Conservation (phyloP, 37 sponge, comb jelly and placozoan genomes). For the Petrosia ficiformis region DNA sequence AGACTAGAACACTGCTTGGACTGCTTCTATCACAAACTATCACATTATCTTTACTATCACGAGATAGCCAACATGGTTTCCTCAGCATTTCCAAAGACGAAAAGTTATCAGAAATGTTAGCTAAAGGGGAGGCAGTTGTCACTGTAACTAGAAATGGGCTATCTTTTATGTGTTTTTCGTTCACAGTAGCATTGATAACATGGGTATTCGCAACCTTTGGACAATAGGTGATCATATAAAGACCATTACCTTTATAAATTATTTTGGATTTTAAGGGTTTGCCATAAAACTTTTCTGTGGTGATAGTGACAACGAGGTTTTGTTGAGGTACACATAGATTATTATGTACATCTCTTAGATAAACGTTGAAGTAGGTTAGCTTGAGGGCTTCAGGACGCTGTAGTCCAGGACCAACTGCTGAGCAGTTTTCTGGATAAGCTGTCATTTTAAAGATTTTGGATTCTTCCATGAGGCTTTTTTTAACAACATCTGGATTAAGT, state of each 20-base stretch:
- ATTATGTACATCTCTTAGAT: background rate
- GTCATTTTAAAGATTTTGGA: background rate
- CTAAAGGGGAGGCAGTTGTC: background rate
- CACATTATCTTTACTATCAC: background rate
- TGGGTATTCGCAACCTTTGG: background rate
- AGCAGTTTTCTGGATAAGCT: background rate
- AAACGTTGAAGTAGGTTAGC: background rate
- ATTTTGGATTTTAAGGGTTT: background rate
- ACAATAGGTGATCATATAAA: background rate
- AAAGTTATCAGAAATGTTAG: background rate
- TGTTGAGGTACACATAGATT: background rate
- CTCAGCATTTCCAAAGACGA: background rate
- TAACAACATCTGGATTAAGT: background rate
- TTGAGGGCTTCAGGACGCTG: background rate
- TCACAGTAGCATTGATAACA: background rate
- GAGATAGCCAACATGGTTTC: background rate
- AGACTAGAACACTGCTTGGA: no score
- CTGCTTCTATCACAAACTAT: no score
- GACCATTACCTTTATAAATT: background rate
- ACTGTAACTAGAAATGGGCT: constrained; percentile 15
- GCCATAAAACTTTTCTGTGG: background rate
- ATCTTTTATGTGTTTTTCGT: constrained; percentile 11
- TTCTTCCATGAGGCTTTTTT: background rate
- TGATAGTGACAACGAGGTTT: background rate
- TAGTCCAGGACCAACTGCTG: background rate